These are phyloP conservation scores for Galeopterus variegatus DNA, from an alignment of 2,113 vertebrate species.

Conservation along the genomic window DNA sequence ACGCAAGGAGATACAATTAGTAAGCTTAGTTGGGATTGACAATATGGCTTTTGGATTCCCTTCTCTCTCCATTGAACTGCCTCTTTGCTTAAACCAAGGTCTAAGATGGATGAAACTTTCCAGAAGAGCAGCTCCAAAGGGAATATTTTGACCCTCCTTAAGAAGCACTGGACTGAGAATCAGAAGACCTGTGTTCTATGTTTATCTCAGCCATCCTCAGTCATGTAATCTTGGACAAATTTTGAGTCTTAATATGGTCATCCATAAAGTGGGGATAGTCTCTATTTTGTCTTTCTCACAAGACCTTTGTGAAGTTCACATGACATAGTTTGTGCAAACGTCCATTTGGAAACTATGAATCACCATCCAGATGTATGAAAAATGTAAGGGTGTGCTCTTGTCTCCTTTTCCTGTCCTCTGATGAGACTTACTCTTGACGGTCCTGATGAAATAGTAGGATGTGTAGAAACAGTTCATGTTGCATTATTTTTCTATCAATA, in stretches of 20 bases:
- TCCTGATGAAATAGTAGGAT: neutral
- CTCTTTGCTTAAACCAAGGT: neutral
- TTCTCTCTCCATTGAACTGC: neutral
- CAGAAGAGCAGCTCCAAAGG: neutral
- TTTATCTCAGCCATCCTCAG: neutral
- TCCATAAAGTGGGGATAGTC: fast-evolving
- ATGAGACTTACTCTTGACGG: neutral
- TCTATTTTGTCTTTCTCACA: neutral
- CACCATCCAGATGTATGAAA: neutral
- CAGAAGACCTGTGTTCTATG: neutral
- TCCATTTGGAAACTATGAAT: neutral
- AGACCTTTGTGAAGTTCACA: neutral
- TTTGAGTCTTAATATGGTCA: neutral
- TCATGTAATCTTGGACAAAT: neutral
- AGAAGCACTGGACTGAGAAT: neutral
- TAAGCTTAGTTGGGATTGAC: neutral
- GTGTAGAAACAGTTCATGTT: neutral
- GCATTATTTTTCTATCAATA: neutral
- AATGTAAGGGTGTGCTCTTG: neutral
- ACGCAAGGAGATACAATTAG: neutral
- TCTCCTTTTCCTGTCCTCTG: neutral
- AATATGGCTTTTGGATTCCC: neutral
- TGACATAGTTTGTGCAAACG: neutral
- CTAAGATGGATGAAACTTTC: neutral
- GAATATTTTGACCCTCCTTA: neutral